phyloP scores from a whole-genome alignment of 2,113 vertebrate species.

The Columba livia region DNA sequence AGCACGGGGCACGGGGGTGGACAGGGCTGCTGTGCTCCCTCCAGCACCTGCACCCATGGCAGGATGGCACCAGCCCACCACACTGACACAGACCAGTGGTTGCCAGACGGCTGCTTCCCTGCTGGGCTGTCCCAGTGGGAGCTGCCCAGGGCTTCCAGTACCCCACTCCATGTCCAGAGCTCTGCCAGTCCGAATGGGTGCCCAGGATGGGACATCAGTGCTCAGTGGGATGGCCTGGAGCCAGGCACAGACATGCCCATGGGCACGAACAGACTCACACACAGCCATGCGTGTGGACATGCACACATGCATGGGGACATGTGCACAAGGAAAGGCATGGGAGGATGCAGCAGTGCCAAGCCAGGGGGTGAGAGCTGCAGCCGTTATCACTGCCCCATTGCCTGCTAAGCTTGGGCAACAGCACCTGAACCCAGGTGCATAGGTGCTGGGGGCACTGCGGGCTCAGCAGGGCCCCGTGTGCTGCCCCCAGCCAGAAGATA shows the following conservation, averaged over 20 bases:
- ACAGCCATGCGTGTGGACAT: fast-evolving
- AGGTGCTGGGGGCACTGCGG: fast-evolving
- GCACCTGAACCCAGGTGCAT: fast-evolving
- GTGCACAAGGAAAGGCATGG: not conserved
- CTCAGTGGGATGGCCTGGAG: not conserved
- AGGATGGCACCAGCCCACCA: not conserved
- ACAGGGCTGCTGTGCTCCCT: not conserved
- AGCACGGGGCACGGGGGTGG: fast-evolving
- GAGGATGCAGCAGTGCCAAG: not conserved
- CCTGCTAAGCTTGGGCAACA: not conserved
- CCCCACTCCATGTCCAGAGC: fast-evolving
- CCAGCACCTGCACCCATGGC: not conserved
- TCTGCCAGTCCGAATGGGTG: not conserved
- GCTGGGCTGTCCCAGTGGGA: not conserved
- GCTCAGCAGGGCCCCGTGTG: not conserved
- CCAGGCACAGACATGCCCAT: not conserved
- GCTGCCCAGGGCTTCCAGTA: not conserved
- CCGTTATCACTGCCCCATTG: fast-evolving
- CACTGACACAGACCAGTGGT: fast-evolving
- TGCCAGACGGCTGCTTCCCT: not conserved
- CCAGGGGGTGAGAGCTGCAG: not conserved
- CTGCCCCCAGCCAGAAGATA: not conserved
- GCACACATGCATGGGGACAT: fast-evolving
- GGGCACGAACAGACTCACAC: not conserved
- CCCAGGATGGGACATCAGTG: fast-evolving